Base-by-base conservation (phyloP, 2,797 vertebrate genomes). In the Cuniculus paca region DNA sequence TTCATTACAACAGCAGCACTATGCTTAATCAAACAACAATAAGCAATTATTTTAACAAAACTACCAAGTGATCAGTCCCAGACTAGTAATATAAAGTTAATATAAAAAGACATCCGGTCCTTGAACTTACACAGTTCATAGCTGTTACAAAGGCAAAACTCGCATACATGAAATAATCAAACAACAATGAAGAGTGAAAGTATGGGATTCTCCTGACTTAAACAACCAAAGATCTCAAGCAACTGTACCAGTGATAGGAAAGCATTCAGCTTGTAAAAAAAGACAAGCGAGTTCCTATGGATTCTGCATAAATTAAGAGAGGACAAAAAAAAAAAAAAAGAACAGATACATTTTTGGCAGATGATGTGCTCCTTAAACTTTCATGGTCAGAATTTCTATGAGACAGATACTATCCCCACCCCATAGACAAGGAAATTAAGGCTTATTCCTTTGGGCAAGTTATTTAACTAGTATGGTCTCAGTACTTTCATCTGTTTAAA, bases 31-130 rank as follows among this genome's bases (percentile, higher is more conserved):
- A 89, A 86, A 42, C 20, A 89, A 90, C 56, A 92, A 22, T 61
- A 75, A 72, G 82, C 13, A 24, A 81, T 12, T 77, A 90, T n/a
- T 13, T 31, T 74, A 52, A 77, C 81, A 93, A 36, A 70, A 28
- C 58, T 77, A 89, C 31, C 39, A 79, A 95, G 68, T 48, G 36
- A 82, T 14, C 36, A 75, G 36, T 39, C 22, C 19, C 87, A 88
- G 63, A 70, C 48, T 54, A 42, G 10, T 60, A 72, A 87, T 9
- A 70, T 9, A 34, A 60, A 82, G 61, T 31, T 82, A 91, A 61
- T 54, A 91, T 12, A 72, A 91, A 93, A 92, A 93, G 26, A 88
- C 58, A 56, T 88, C 79, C 65, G n/a, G 74, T 72, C 39, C 79
- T 54, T 72, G 54, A 85, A 65, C 13, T 52, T 84, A 75, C 85